phyloP scores from a whole-genome alignment of 2,888 invertebrate genomes.

The Lasioglossum malachurum region DNA sequence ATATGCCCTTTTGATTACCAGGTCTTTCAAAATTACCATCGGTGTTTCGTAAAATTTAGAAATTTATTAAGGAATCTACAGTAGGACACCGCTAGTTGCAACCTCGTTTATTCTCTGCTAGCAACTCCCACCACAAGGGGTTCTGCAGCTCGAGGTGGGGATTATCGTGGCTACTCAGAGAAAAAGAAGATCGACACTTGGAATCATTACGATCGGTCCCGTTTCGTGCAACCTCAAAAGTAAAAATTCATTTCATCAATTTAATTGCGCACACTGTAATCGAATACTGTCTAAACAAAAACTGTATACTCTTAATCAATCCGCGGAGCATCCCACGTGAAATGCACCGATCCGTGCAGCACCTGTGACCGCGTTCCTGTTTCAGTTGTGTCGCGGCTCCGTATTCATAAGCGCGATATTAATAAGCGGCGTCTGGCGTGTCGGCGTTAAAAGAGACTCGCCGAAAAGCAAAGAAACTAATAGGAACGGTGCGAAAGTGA shows the following conservation, averaged over 20 bases:
- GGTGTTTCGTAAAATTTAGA: too few relatives aligned
- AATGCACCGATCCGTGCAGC: slow-evolving; percentile 51
- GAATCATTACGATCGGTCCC: too few relatives aligned
- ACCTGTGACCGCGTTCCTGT: slow-evolving; percentile 79
- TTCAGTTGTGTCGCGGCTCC: slow-evolving; percentile 67
- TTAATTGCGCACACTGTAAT: background rate
- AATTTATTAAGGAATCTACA: too few relatives aligned
- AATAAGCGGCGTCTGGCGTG: slow-evolving; percentile 67
- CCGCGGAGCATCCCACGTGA: slow-evolving; percentile 6
- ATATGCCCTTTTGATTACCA: background rate
- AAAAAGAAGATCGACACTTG: too few relatives aligned
- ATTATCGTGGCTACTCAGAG: too few relatives aligned
- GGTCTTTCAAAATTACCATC: too few relatives aligned
- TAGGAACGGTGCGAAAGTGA: background rate
- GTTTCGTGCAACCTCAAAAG: background rate
- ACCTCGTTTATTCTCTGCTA: too few relatives aligned
- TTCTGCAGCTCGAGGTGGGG: too few relatives aligned
- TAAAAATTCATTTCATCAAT: background rate
- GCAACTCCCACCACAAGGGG: too few relatives aligned
- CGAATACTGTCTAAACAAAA: background rate
- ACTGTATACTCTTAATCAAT: slow-evolving; percentile 16
- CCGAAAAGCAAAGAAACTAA: background rate
- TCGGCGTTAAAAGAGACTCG: slow-evolving; percentile 17
- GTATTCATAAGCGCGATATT: slow-evolving; percentile 75
- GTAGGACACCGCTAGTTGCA: too few relatives aligned